Evolutionary conservation across 2,113 vertebrate species (phyloP), one percentile per base, ranked within the genome.

Genomic region (Thermophis baileyi): DNA sequence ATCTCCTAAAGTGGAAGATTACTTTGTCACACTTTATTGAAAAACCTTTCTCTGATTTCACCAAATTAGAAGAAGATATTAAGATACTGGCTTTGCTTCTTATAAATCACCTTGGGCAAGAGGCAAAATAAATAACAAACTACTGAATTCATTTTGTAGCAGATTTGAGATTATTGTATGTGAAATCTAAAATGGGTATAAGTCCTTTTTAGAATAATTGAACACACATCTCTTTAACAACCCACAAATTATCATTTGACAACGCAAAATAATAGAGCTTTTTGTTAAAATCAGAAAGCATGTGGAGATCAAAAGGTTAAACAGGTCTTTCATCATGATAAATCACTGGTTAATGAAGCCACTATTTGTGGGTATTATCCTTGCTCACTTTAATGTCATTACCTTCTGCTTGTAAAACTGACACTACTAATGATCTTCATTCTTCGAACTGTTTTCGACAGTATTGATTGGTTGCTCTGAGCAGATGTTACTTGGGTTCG

Each of bases 281-380:
- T 98, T 98, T 98, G 98, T 98, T 97, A 96, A 96, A 96, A 97
- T 96, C 95, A 97, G 97, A 98, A 98, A 97, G 97, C 97, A 95
- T 96, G 95, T 97, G 98, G 98, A 98, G 98, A 98, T 97, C 98
- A 98, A 98, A 98, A 98, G 99, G 99, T 99, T 98, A 99, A 98
- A 98, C 98, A 98, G 98, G 98, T 98, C 98, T 98, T 99, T 98
- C 98, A 99, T 98, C 98, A 98, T 99, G 99, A 99, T 99, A 99
- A 99, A 99, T 99, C 98, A 99, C 98, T 98, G 97, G 98, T 99
- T 99, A 99, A 99, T 99, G 99, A 99, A 98, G 97, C 97, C 96
- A 97, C 98, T 96, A 98, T 99, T 99, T 98, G 98, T 97, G 96
- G 95, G 97, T 97, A 98, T 98, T 98, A 98, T 98, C 95, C 97